Conservation (phyloP, 2,797 vertebrate species). For the Carcharodon carcharias region DNA sequence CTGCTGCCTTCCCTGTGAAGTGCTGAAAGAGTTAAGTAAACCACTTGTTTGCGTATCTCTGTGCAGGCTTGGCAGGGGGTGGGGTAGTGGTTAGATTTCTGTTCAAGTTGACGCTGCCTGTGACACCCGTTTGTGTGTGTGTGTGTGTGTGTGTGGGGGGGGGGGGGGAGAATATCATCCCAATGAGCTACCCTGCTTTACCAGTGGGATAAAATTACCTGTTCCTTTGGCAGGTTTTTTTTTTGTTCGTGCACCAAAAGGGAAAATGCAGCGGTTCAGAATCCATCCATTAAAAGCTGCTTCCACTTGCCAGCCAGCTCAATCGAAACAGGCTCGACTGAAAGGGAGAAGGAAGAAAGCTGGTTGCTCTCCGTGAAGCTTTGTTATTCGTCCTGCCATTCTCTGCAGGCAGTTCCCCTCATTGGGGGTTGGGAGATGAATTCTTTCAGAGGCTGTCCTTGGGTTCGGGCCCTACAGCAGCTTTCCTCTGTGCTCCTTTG, state of each 20-base stretch:
- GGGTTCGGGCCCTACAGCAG: conserved; percentile 48
- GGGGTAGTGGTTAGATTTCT: background rate
- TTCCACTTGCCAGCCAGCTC: conserved; percentile 56
- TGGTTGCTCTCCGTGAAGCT: conserved; percentile 44
- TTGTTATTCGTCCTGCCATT: no score
- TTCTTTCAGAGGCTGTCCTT: conserved; percentile 50
- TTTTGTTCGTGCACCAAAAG: background rate
- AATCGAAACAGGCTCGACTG: conserved; percentile 42
- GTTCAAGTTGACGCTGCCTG: background rate
- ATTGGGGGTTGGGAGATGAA: conserved; percentile 47
- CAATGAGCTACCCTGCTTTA: conserved; percentile 46
- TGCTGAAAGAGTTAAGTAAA: background rate
- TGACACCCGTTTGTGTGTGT: no score
- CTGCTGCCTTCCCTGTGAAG: no score
- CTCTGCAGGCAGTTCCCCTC: conserved; percentile 48
- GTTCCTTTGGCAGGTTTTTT: background rate
- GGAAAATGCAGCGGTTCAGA: conserved; percentile 53
- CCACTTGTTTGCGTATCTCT: background rate
- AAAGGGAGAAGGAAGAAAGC: no score
- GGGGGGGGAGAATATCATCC: conserved; percentile 27
- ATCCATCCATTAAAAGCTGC: conserved; percentile 57
- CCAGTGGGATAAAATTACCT: conserved; percentile 39
- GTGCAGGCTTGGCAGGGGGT: background rate
- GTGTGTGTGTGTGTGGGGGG: no score
- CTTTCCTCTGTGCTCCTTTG: conserved; percentile 46